phyloP scores from a whole-genome alignment of 2,113 vertebrate genomes.

The Actinemys pallida region DNA sequence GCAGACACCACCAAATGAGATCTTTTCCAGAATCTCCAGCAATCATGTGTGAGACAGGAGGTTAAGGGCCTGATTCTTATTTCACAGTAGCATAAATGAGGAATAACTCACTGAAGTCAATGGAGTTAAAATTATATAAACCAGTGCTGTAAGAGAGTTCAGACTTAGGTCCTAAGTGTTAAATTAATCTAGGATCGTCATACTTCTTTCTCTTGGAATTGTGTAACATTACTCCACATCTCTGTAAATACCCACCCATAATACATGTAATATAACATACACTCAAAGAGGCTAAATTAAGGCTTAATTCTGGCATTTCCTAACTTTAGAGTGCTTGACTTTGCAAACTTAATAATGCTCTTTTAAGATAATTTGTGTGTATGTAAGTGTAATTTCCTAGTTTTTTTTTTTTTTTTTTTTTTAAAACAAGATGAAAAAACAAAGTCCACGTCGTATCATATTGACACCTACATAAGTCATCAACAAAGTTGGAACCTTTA shows the following conservation, averaged over 20 bases:
- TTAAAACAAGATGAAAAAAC: neutral
- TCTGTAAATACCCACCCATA: neutral
- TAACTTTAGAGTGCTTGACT: neutral
- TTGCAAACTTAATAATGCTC: neutral
- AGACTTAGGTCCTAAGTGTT: neutral
- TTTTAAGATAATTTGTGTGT: neutral
- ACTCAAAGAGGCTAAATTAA: neutral
- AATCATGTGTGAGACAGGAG: neutral
- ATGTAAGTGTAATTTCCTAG: neutral
- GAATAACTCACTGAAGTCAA: neutral
- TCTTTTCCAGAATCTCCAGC: neutral
- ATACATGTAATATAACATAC: neutral
- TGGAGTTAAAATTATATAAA: neutral
- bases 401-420: too few species aligned
- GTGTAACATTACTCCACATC: neutral
- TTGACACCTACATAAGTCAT: neutral
- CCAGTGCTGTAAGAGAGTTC: neutral
- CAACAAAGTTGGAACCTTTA: neutral
- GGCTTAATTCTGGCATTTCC: neutral
- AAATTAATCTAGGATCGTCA: neutral
- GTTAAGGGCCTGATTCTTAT: neutral
- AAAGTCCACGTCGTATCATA: neutral
- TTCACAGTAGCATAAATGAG: neutral
- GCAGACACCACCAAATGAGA: neutral
- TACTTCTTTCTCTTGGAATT: neutral